phyloP scores from a whole-genome alignment of 2,888 invertebrate genomes.

The Stegana nigrithorax region DNA sequence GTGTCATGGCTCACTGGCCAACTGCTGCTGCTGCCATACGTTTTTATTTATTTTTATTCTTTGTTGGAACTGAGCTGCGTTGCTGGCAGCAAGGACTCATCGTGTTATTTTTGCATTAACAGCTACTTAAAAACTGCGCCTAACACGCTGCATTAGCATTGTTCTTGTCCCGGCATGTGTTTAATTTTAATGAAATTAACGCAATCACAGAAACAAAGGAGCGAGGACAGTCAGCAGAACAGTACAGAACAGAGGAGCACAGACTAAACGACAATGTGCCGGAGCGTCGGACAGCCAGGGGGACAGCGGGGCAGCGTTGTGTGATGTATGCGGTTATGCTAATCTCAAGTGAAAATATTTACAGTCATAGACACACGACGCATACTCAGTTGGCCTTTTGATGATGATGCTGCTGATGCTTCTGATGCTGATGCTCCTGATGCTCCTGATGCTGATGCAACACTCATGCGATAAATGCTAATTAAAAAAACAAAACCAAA shows the following conservation, averaged over 20 bases:
- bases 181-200: constrained; percentile 66
- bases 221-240: not conserved
- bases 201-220: constrained; percentile 28
- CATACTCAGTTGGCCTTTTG: constrained; percentile 8
- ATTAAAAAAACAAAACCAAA: too few species aligned
- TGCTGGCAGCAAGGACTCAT: not conserved
- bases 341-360: constrained; percentile 19
- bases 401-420: not conserved
- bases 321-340: constrained; percentile 14
- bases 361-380: not conserved
- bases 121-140: constrained; percentile 19
- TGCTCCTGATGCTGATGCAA: too few species aligned
- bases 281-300: too few species aligned
- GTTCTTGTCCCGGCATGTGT: constrained; percentile 62
- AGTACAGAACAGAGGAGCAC: not conserved
- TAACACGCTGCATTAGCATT: constrained; percentile 32
- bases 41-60: too few species aligned
- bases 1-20: not conserved
- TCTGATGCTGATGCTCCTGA: not conserved
- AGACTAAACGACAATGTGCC: too few species aligned
- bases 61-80: not conserved
- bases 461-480: too few species aligned
- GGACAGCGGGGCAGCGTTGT: too few species aligned
- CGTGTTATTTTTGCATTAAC: constrained; percentile 18
- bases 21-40: too few species aligned